phyloP scores from a whole-genome alignment of 2,888 invertebrate species.

The Acronicta psi region DNA sequence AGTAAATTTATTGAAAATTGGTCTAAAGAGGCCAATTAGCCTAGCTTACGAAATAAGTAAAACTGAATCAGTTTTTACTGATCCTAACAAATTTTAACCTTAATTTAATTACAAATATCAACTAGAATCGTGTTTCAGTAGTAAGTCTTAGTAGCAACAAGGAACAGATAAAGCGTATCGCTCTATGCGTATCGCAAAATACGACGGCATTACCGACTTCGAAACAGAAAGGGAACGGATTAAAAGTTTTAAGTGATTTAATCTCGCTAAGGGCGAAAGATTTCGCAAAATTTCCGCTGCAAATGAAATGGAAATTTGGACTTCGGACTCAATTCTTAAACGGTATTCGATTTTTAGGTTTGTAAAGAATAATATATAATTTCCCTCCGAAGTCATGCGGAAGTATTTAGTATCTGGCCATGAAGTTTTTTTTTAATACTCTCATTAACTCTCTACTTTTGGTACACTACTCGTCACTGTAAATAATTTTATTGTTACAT shows the following conservation, averaged over 20 bases:
- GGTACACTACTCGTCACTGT: too few relatives aligned
- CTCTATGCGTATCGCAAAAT: conserved; percentile 30
- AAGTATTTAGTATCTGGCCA: too few relatives aligned
- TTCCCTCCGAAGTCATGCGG: conserved; percentile 1
- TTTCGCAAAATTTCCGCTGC: conserved; percentile 42
- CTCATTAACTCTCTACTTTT: too few relatives aligned
- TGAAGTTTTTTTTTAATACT: too few relatives aligned
- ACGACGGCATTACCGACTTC: conserved; percentile 35
- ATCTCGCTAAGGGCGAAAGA: conserved; percentile 47
- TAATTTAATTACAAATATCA: not conserved
- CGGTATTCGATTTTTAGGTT: conserved; percentile 28
- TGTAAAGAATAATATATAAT: conserved; percentile 11
- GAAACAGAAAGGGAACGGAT: conserved; percentile 49
- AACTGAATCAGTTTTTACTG: too few relatives aligned
- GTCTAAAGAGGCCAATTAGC: too few relatives aligned
- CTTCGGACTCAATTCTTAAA: conserved; percentile 32
- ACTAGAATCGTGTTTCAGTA: conserved; percentile 19
- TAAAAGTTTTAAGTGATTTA: conserved; percentile 59
- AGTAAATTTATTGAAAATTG: too few relatives aligned
- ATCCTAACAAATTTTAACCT: too few relatives aligned
- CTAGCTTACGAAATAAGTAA: too few relatives aligned
- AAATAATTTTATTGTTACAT: too few relatives aligned
- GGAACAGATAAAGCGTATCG: conserved; percentile 38
- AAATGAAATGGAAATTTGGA: conserved; percentile 54
- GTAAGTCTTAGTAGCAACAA: conserved; percentile 21